phyloP scores from a whole-genome alignment of 2,888 invertebrate species.

The Trichogramma dendrolimi region DNA sequence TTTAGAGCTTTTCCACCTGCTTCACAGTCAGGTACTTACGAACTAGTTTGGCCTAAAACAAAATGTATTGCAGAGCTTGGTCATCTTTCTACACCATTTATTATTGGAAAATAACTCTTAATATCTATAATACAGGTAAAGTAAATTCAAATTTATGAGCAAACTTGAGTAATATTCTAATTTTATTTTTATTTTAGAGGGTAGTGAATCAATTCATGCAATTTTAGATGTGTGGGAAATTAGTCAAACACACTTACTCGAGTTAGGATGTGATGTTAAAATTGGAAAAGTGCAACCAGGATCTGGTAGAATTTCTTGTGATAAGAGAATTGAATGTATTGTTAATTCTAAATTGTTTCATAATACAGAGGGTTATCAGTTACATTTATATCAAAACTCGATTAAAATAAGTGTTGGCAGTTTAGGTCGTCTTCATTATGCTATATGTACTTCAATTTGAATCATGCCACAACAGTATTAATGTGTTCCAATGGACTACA shows the following conservation, averaged over 20 bases:
- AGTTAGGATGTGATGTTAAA: constrained; percentile 53
- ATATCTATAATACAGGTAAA: constrained; percentile 52
- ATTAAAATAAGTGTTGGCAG: constrained; percentile 57
- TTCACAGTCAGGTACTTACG: constrained; percentile 42
- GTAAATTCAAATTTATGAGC: no score
- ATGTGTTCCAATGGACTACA: constrained; percentile 53
- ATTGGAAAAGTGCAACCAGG: constrained; percentile 52
- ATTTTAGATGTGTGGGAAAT: constrained; percentile 56
- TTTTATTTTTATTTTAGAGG: constrained; percentile 36
- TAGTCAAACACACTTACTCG: constrained; percentile 51
- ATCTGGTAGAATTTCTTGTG: constrained; percentile 46
- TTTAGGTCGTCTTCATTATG: constrained; percentile 57
- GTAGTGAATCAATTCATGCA: constrained; percentile 49
- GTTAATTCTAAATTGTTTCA: constrained; percentile 55
- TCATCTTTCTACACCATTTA: constrained; percentile 51
- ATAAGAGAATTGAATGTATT: constrained; percentile 55
- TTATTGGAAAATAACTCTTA: constrained; percentile 52
- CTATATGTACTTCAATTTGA: constrained; percentile 55
- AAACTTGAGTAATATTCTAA: no score
- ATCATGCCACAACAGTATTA: constrained; percentile 48
- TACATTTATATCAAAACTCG: constrained; percentile 54
- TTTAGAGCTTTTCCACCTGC: constrained; percentile 29
- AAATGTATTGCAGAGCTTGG: constrained; percentile 56
- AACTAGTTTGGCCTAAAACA: constrained; percentile 60
- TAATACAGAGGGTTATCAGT: constrained; percentile 53